Percentiles rank a stretch among this genome's conserved stretches.
Conservation (phyloP, 2,113 vertebrate genomes). For the Psittacula cyanocephala region DNA sequence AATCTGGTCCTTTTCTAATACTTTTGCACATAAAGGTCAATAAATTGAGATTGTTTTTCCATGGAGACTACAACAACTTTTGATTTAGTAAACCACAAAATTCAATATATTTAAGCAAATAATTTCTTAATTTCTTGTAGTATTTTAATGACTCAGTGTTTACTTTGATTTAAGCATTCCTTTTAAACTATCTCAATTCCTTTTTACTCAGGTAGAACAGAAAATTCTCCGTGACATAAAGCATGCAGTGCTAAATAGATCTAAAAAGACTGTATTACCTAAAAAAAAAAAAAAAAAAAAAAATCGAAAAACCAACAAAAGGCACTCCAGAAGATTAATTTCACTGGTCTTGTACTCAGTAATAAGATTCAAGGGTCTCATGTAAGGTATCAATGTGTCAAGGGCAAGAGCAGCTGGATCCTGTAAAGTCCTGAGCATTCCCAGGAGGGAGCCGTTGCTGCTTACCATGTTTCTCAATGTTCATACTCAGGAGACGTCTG, state of each 20-base stretch:
- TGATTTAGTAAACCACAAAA: slow-evolving; percentile 36
- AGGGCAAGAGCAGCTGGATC: not conserved
- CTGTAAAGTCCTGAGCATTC: not conserved
- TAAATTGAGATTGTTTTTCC: not conserved
- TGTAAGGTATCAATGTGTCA: no score
- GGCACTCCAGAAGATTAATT: not conserved
- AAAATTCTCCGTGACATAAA: not conserved
- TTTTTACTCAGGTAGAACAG: not conserved
- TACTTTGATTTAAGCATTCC: slow-evolving; percentile 37
- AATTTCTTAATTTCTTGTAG: slow-evolving; percentile 31
- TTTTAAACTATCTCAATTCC: not conserved
- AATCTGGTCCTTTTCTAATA: slow-evolving; percentile 12
- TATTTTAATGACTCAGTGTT: slow-evolving; percentile 32
- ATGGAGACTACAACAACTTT: not conserved
- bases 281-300: not conserved
- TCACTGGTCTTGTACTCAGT: not conserved
- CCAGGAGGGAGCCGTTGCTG: not conserved
- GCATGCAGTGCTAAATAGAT: not conserved
- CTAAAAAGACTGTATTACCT: not conserved
- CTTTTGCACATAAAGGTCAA: slow-evolving; percentile 21
- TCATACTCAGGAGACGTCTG: not conserved
- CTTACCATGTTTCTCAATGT: not conserved
- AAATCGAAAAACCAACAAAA: not conserved
- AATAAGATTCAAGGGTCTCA: not conserved
- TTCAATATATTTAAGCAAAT: slow-evolving; percentile 47